Conservation (phyloP, 2,888 invertebrate species). For the Cheilosia pagana region DNA sequence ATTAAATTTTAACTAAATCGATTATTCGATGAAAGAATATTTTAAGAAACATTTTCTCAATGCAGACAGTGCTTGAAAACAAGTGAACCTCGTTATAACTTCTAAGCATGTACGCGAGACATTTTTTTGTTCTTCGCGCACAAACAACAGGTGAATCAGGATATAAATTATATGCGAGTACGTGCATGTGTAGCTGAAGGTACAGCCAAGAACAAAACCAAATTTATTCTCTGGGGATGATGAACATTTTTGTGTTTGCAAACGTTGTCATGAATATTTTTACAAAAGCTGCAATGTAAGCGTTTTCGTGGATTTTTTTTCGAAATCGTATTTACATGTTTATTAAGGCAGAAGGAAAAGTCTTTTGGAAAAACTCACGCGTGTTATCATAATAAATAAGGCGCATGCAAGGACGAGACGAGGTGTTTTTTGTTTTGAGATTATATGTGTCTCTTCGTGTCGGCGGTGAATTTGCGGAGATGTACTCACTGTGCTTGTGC, state of each 20-base stretch:
- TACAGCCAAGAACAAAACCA: neutral
- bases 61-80: neutral
- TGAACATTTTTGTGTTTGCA: neutral
- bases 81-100: conserved; percentile 28
- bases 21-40: too few relatives aligned
- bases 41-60: too few relatives aligned
- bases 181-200: neutral
- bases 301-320: neutral
- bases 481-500: neutral
- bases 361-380: conserved; percentile 3
- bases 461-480: neutral
- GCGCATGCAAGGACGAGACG: neutral
- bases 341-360: conserved; percentile 2
- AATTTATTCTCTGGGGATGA: neutral
- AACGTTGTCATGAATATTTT: conserved; percentile 33
- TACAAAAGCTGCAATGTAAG: conserved; percentile 3
- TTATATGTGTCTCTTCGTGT: neutral
- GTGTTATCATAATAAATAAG: conserved; percentile 26
- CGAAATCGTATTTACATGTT: conserved; percentile 13
- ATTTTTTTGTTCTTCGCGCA: neutral
- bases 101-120: conserved; percentile 1
- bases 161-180: conserved; percentile 8
- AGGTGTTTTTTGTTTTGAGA: conserved; percentile 10
- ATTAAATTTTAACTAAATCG: too few relatives aligned
- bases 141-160: conserved; percentile 29